Conservation (phyloP, 92 coral and sea anemone species). For the Phymanthus crucifer region DNA sequence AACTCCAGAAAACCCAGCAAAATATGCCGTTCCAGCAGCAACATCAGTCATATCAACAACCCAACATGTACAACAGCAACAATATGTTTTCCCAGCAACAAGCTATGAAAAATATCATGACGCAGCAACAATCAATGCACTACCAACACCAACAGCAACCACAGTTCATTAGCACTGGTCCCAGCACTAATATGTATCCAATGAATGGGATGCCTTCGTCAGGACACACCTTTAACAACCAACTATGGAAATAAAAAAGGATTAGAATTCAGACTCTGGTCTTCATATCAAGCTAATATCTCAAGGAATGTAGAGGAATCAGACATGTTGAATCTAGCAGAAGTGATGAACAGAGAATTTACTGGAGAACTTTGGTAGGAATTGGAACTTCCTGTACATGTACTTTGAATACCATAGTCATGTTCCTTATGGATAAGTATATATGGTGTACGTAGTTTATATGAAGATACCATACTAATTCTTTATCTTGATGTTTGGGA, state of each 20-base stretch:
- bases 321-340: neutral
- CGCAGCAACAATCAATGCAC: conserved; percentile 66
- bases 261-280: neutral
- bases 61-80: conserved; percentile 39
- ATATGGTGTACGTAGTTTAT: too few species aligned
- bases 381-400: neutral
- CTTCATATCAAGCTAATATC: neutral
- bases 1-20: conserved; percentile 50
- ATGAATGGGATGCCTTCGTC: conserved; percentile 60
- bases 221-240: conserved; percentile 91
- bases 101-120: conserved; percentile 44
- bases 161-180: conserved; percentile 78
- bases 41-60: conserved; percentile 29
- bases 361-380: conserved; percentile 7
- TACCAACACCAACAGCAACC: conserved; percentile 85
- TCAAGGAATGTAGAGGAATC: neutral
- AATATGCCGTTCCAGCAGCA: conserved; percentile 53
- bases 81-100: conserved; percentile 47
- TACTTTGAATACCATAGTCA: neutral
- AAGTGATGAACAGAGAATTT: neutral
- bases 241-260: conserved; percentile 77
- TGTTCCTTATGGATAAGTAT: neutral
- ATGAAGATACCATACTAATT: neutral
- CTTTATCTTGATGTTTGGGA: neutral
- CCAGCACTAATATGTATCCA: conserved; percentile 63